Evolutionary conservation across 2,888 invertebrate species (phyloP).

Genomic region (Mimumesa dahlbomi): DNA sequence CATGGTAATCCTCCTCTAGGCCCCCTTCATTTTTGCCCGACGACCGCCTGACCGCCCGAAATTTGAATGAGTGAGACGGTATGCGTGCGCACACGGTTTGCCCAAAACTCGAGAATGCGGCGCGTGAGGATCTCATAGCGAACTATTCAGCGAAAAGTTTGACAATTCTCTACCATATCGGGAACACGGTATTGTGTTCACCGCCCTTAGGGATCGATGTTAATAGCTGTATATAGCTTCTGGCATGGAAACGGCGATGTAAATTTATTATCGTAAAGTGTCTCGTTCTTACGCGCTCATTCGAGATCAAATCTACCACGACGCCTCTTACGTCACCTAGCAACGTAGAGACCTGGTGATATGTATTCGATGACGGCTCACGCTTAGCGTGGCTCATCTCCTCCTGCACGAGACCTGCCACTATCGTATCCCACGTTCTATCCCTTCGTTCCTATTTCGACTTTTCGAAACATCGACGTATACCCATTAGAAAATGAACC

Average conservation of each 20-base stretch:
- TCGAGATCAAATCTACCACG: conserved; percentile 36
- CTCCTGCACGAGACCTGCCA: conserved; percentile 71
- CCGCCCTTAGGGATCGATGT: conserved; percentile 19
- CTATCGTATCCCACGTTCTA: conserved; percentile 50
- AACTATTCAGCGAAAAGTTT: no score
- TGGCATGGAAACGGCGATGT: conserved; percentile 21
- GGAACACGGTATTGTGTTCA: not conserved
- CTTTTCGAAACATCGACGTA: conserved; percentile 49
- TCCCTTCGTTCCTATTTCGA: conserved; percentile 41
- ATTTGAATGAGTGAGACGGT: conserved; percentile 48
- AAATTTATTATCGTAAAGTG: conserved; percentile 16
- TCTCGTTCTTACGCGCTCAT: conserved; percentile 47
- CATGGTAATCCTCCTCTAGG: conserved; percentile 86
- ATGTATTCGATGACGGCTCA: conserved; percentile 55
- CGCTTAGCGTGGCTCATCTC: conserved; percentile 63
- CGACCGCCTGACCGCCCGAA: conserved; percentile 75
- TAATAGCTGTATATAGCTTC: conserved; percentile 53
- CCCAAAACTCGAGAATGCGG: conserved; percentile 54
- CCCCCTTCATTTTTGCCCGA: conserved; percentile 73
- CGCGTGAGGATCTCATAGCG: conserved; percentile 40
- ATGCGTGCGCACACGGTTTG: conserved; percentile 58
- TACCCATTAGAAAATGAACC: not conserved
- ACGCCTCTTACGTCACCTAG: conserved; percentile 54
- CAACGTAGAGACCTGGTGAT: conserved; percentile 64
- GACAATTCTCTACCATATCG: not conserved